Percentiles rank a stretch among this genome's conserved stretches.
Conservation (phyloP, 2,888 invertebrate genomes). For the Cryptocephalus primarius region DNA sequence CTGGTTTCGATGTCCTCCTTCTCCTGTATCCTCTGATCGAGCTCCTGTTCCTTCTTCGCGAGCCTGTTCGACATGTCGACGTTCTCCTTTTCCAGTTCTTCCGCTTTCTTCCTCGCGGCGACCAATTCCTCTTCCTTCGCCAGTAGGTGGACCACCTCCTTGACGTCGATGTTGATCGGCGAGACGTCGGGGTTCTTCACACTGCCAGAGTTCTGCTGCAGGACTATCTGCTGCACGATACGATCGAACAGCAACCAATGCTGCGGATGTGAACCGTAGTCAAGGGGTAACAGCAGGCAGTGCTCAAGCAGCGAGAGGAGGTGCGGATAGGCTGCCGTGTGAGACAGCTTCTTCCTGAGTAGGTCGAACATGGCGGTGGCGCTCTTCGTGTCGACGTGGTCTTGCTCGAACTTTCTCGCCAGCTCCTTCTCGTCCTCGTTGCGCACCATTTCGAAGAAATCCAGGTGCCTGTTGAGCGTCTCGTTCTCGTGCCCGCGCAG, state of each 20-base stretch:
- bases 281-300: slow-evolving; percentile 72
- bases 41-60: slow-evolving; percentile 86
- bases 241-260: slow-evolving; percentile 93
- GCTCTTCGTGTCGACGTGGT: slow-evolving; percentile 90
- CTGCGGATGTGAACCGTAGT: slow-evolving; percentile 77
- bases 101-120: slow-evolving; percentile 75
- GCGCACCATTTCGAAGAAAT: slow-evolving; percentile 97
- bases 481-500: slow-evolving; percentile 87
- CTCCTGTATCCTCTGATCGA: slow-evolving; percentile 81
- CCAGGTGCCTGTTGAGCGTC: slow-evolving; percentile 89
- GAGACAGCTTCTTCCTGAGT: slow-evolving; percentile 75
- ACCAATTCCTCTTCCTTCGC: slow-evolving; percentile 90
- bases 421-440: slow-evolving; percentile 94
- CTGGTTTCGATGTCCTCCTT: slow-evolving; percentile 85
- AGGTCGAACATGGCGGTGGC: slow-evolving; percentile 88
- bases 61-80: slow-evolving; percentile 76
- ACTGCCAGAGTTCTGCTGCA: slow-evolving; percentile 51
- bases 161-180: slow-evolving; percentile 81
- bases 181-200: slow-evolving; percentile 73
- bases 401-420: slow-evolving; percentile 79
- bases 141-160: slow-evolving; percentile 77
- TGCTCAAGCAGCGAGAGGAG: slow-evolving; percentile 84
- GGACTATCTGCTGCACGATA: slow-evolving; percentile 81
- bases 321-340: slow-evolving; percentile 89
- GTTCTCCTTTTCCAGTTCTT: slow-evolving; percentile 80